Conservation (phyloP, 1,140 invertebrate genomes). For the Odontomachus brunneus region DNA sequence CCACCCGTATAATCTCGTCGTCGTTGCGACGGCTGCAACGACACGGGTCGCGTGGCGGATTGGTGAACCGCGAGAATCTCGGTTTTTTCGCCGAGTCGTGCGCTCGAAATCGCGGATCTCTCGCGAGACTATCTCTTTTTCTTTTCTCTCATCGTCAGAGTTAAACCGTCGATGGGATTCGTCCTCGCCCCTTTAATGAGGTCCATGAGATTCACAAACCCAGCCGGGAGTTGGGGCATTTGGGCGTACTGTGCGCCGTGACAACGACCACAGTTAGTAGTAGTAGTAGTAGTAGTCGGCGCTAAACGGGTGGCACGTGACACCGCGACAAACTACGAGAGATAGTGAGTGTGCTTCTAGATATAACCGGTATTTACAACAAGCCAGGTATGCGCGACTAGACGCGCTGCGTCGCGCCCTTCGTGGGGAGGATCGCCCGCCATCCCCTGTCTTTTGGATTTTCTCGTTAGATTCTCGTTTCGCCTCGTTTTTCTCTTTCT, state of each 20-base stretch:
- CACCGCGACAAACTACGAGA: conserved; percentile 80
- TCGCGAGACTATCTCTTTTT: not conserved
- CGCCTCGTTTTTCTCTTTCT: conserved; percentile 55
- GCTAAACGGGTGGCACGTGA: conserved; percentile 75
- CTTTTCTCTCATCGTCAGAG: conserved; percentile 33
- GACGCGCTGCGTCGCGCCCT: conserved; percentile 44
- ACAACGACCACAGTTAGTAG: conserved; percentile 74
- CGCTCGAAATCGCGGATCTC: too few relatives aligned
- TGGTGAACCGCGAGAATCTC: too few relatives aligned
- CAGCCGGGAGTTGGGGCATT: conserved; percentile 82
- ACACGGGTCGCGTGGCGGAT: too few relatives aligned
- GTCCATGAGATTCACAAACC: conserved; percentile 82
- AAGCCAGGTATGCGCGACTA: conserved; percentile 77
- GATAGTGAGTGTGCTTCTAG: conserved; percentile 75
- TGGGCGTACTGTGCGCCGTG: conserved; percentile 79
- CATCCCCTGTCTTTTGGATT: too few relatives aligned
- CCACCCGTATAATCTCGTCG: too few relatives aligned
- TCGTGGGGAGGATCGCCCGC: conserved; percentile 29
- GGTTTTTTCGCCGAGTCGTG: too few relatives aligned
- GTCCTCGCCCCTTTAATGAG: conserved; percentile 84
- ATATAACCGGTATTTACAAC: conserved; percentile 83
- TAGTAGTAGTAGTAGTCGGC: conserved; percentile 67
- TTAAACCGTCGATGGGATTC: conserved; percentile 73
- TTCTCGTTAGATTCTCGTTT: not conserved
- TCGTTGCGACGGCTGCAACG: not conserved